Percentiles rank a stretch among this genome's conserved stretches.
phyloP scores from a whole-genome alignment of 2,888 invertebrate genomes.

The Clitarchus hookeri region DNA sequence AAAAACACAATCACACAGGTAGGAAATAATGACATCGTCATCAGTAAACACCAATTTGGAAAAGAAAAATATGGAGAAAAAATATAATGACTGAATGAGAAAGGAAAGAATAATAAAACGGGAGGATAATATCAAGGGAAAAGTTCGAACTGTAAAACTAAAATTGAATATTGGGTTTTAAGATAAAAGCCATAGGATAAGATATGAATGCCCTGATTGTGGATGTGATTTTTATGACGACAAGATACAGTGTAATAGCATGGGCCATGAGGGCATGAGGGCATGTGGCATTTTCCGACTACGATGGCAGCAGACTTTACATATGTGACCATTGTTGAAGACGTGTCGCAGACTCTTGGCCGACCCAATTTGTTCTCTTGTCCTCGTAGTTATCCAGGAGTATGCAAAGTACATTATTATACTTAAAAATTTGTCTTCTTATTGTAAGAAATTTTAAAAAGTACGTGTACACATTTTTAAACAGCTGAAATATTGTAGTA shows the following conservation, averaged over 20 bases:
- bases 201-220: neutral
- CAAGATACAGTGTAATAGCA: neutral
- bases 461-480: too few relatives aligned
- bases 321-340: neutral
- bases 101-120: neutral
- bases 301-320: neutral
- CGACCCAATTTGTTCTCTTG: too few relatives aligned
- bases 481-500: too few relatives aligned
- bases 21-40: neutral
- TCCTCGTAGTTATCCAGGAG: neutral
- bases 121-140: neutral
- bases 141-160: neutral
- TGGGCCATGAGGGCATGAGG: neutral
- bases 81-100: neutral
- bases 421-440: neutral
- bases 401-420: neutral
- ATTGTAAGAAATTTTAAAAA: too few relatives aligned
- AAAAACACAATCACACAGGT: neutral
- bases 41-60: neutral
- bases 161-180: neutral
- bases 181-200: neutral
- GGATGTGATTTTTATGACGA: conserved; percentile 11
- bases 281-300: conserved; percentile 10
- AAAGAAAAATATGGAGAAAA: neutral
- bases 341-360: too few relatives aligned